phyloP scores from a whole-genome alignment of 92 coral and sea anemone genomes.

The Epizoanthus fatuus region DNA sequence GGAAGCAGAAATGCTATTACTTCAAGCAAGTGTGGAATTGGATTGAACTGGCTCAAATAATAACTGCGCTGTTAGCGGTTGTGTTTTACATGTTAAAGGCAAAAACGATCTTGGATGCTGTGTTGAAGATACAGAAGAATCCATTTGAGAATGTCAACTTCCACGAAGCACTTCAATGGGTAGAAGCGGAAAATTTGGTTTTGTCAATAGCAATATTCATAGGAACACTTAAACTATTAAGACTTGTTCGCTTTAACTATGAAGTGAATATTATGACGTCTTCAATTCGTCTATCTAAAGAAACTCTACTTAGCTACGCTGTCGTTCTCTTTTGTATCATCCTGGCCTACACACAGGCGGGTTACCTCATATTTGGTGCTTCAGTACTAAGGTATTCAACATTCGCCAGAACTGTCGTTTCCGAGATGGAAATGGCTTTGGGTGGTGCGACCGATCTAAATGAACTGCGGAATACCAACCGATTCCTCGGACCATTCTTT shows the following conservation, averaged over 20 bases:
- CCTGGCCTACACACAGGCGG: conserved; percentile 63
- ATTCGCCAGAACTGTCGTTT: conserved; percentile 48
- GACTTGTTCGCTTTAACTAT: conserved; percentile 82
- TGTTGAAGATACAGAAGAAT: conserved; percentile 64
- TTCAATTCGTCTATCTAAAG: conserved; percentile 65
- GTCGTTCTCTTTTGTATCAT: conserved; percentile 64
- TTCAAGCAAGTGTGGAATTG: conserved; percentile 77
- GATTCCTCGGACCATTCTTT: conserved; percentile 70
- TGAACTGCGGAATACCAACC: conserved; percentile 49
- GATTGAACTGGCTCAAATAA: conserved; percentile 72
- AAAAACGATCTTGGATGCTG: conserved; percentile 67
- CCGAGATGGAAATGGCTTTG: conserved; percentile 72
- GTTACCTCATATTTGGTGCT: conserved; percentile 61
- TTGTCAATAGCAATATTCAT: conserved; percentile 76
- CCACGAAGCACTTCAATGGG: conserved; percentile 61
- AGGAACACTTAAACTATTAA: conserved; percentile 72
- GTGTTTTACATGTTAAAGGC: conserved; percentile 76
- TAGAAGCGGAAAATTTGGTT: conserved; percentile 74
- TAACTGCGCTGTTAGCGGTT: conserved; percentile 63
- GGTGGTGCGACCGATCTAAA: conserved; percentile 58
- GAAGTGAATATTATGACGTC: conserved; percentile 70
- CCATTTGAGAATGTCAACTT: conserved; percentile 82
- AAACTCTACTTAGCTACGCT: conserved; percentile 66
- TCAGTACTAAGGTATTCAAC: conserved; percentile 61
- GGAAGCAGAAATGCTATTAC: conserved; percentile 40